Evolutionary conservation across 2,113 vertebrate species (phyloP).

Genomic region (Calyptomena viridis): DNA sequence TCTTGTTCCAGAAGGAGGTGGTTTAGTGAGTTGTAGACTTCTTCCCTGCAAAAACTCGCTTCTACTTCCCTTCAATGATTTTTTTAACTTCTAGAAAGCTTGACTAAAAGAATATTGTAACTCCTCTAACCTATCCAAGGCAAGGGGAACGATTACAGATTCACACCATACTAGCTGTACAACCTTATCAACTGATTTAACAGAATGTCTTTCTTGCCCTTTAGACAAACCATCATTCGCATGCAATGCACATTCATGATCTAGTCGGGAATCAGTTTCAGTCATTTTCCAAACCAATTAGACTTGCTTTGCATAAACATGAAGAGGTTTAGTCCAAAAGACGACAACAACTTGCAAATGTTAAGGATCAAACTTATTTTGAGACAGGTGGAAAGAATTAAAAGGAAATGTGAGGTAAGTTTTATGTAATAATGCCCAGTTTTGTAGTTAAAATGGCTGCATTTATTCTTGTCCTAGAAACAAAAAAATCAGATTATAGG

Average conservation of each 20-base stretch:
- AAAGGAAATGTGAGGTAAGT: not conserved
- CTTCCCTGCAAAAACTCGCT: not conserved
- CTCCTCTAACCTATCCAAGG: not conserved
- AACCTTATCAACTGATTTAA: not conserved
- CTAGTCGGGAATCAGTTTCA: not conserved
- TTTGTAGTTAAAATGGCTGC: not conserved
- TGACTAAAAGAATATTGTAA: not conserved
- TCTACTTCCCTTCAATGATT: not conserved
- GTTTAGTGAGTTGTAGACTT: not conserved
- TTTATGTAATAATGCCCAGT: not conserved
- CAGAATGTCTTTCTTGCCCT: not conserved
- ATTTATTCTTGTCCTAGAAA: not conserved
- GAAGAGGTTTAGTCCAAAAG: not conserved
- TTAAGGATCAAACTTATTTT: not conserved
- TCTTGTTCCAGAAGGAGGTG: not conserved
- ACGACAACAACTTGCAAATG: not conserved
- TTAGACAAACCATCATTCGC: not conserved
- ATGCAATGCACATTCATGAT: rapidly evolving
- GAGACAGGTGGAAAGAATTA: not conserved
- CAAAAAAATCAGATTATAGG: not conserved
- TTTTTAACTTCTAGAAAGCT: not conserved
- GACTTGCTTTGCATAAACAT: not conserved
- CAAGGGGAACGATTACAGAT: not conserved
- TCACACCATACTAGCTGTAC: not conserved
- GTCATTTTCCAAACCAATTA: not conserved